A percentile compares a stretch with the other conserved stretches of the same genome.
Conservation (phyloP, 2,797 vertebrate genomes). For the Myotis myotis region DNA sequence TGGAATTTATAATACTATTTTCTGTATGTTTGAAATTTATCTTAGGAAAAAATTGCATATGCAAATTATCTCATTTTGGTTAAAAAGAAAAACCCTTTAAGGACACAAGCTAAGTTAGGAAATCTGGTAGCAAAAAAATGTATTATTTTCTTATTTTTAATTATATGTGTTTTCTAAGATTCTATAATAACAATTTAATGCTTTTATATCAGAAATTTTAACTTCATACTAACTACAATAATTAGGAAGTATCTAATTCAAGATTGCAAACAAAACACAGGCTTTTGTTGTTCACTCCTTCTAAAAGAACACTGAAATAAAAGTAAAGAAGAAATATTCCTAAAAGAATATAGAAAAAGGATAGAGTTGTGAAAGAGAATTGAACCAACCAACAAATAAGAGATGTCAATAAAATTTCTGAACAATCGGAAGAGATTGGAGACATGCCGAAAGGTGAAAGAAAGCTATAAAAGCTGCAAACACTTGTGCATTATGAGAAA, state of each 20-base stretch:
- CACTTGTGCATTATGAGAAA: not conserved
- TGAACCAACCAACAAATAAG: not conserved
- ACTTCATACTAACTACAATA: not conserved
- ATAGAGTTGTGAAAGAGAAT: not conserved
- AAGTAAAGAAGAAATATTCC: not conserved
- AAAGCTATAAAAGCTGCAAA: not conserved
- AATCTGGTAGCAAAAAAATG: not conserved
- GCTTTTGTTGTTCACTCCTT: not conserved
- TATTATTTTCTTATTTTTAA: not conserved
- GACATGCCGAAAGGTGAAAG: not conserved
- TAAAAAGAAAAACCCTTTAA: not conserved
- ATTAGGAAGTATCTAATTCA: not conserved
- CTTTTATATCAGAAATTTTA: not conserved
- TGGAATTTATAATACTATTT: not conserved
- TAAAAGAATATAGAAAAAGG: not conserved
- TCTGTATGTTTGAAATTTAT: conserved; percentile 11
- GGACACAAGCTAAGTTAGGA: not conserved
- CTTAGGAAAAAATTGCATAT: not conserved
- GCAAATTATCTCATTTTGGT: not conserved
- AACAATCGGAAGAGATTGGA: not conserved
- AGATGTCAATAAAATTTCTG: not conserved
- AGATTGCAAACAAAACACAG: not conserved
- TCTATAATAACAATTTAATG: not conserved
- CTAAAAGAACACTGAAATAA: not conserved
- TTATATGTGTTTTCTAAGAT: not conserved